Base-by-base conservation (phyloP, 2,888 invertebrate genomes). In the Pyrrhia umbra region DNA sequence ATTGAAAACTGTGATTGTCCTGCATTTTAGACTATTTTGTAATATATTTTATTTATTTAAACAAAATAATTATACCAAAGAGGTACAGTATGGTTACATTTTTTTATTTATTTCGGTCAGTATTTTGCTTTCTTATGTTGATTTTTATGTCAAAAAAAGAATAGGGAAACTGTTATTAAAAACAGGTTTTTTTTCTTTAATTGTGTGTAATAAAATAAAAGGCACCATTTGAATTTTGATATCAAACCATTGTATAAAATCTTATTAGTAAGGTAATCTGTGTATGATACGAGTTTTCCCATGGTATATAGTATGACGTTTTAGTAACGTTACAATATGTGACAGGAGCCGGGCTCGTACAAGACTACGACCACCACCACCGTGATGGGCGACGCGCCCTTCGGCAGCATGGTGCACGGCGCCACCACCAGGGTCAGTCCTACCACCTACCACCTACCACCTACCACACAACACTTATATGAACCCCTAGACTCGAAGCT, bases 381-480 rank as follows among this genome's bases (percentile, higher is more conserved):
- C 0, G 92, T 90, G 69, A 79, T 85, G 65, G 94, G 94, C n/a
- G 92, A 92, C 85, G 94, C 94, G 49, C 94, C 94, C 0, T 93
- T 95, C 87, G 94, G 94, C 68, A 87, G 81, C 79, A 91, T 94
- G 92, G 80, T 95, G 65, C 90, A 90, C 54, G 90, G 89, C 0
- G 73, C 89, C 25, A 86, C 91, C 54, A 85, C 92, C 34, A 90
- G 88, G 89, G 94, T 94, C 46, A 88, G 90, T 70, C 5, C 8
- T 3, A 3, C 2, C 1, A 1, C 2, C 1, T 5, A 18, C 13
- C 16, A 15, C 16, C 16, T 46, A 2, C 2, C 13, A 30, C 3
- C 10, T 25, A 25, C 25, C 25, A 25, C n/a, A n/a, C n/a, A n/a
- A n/a, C n/a, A n/a, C n/a, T n/a, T n/a, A n/a, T n/a, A n/a, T n/a